Conservation (phyloP, 2,888 invertebrate genomes). For the Amblyjoppa fuscipennis region DNA sequence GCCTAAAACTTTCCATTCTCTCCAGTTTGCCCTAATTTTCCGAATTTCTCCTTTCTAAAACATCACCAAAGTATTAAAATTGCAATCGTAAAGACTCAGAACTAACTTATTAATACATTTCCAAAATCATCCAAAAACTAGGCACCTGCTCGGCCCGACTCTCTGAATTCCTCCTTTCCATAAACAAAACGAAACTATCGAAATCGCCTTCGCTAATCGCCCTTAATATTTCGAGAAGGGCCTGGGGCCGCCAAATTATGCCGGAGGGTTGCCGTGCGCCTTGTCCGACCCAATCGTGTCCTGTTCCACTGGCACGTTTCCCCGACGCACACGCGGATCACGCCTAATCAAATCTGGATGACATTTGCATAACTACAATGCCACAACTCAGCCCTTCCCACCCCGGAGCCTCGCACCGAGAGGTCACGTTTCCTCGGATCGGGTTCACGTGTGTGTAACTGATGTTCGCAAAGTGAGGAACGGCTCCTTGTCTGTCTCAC, state of each 20-base stretch:
- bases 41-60: no score
- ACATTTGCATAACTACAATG: slow-evolving; percentile 33
- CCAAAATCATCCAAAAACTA: no score
- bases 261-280: background rate
- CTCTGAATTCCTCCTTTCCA: no score
- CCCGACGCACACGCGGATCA: background rate
- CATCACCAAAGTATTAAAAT: no score
- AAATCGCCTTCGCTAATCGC: no score
- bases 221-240: background rate
- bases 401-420: background rate
- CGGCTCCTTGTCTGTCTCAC: slow-evolving; percentile 2
- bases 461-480: slow-evolving; percentile 11
- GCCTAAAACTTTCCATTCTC: no score
- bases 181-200: no score
- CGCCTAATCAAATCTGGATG: slow-evolving; percentile 21
- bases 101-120: no score
- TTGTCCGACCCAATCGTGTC: background rate
- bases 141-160: no score
- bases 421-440: background rate
- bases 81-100: no score
- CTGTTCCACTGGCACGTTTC: slow-evolving; percentile 10
- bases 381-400: background rate
- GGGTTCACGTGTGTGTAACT: slow-evolving; percentile 17
- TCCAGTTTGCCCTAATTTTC: no score
- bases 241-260: background rate